Base-by-base conservation (phyloP, 2,888 invertebrate species). In the Chrysina gloriosa region DNA sequence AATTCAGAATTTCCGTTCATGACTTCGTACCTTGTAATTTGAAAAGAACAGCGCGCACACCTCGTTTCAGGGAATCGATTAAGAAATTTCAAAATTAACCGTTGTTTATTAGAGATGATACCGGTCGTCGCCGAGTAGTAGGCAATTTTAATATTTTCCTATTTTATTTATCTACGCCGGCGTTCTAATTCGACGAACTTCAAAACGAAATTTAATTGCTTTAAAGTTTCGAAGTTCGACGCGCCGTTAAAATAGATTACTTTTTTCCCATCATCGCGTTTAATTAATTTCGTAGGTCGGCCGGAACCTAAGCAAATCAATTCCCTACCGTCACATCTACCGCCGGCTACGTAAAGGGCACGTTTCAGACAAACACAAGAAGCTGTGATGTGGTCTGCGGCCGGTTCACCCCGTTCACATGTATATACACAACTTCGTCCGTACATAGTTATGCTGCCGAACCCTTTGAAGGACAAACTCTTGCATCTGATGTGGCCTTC, bases 311-410 rank as follows among this genome's bases (percentile, higher is more conserved):
- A 61, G 58, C 58, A 61, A 61, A 61, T 61, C 58, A 61, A 61
- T 61, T 61, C 58, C 27, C 27, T 25, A 16, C 45, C 58, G n/a
- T 61, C 58, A 36, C 56, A 9, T 39, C 36, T 39, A 11, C 39
- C 29, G 21, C 39, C 58, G 16, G 3, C 42, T 16, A 42, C 42
- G 58, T 61, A 39, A 39, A 42, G 27, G 23, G 25, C 29, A 27
- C 58, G 71, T 71, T 71, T 67, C 70, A 54, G 67, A 67, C 77
- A 80, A 81, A 77, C 76, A 79, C 74, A 77, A 78, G 78, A 75
- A 78, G 78, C 81, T 80, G 74, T 81, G 81, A 80, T 81, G 81
- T 81, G 81, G 81, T 80, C 77, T 81, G 81, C 74, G 81, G 81
- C 47, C 58, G 42, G 58, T 61, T 61, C 23, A 36, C 36, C 34